A percentile compares a stretch with the other conserved stretches of the same genome.
phyloP scores from a whole-genome alignment of 2,888 invertebrate species.

The Synergus umbraculus region DNA sequence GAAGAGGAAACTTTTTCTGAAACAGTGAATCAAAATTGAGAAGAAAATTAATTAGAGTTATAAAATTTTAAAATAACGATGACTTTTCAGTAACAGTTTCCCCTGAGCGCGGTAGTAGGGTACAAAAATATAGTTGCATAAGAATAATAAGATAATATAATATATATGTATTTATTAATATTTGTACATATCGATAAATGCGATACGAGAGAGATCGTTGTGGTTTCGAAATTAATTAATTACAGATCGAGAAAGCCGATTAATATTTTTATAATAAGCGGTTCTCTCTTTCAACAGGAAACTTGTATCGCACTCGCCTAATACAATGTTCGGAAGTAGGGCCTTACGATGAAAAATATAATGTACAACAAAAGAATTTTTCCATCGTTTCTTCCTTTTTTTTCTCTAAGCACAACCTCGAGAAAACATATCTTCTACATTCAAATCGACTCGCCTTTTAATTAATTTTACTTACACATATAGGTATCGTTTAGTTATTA shows the following conservation, averaged over 20 bases:
- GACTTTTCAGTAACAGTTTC: background rate
- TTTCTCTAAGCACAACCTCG: slow-evolving; percentile 50
- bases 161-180: slow-evolving; percentile 60
- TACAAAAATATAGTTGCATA: slow-evolving; percentile 32
- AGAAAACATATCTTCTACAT: slow-evolving; percentile 49
- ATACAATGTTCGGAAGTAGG: slow-evolving; percentile 52
- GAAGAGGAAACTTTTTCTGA: slow-evolving; percentile 7
- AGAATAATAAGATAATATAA: slow-evolving; percentile 33
- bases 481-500: slow-evolving; percentile 28
- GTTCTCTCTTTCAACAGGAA: background rate
- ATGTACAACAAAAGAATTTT: slow-evolving; percentile 55
- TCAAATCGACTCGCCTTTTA: background rate
- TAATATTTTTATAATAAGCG: slow-evolving; percentile 41
- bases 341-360: slow-evolving; percentile 60
- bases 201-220: slow-evolving; percentile 40
- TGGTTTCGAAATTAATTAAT: slow-evolving; percentile 38
- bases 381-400: slow-evolving; percentile 30
- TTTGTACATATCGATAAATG: slow-evolving; percentile 68
- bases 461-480: slow-evolving; percentile 15
- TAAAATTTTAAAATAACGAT: background rate
- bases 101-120: slow-evolving; percentile 2
- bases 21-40: background rate
- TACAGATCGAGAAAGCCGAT: slow-evolving; percentile 24
- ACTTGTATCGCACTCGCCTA: slow-evolving; percentile 20
- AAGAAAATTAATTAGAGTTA: background rate